Percentiles rank a stretch among this genome's conserved stretches.
Conservation (phyloP, 2,797 vertebrate genomes). For the Simalia tracyae region DNA sequence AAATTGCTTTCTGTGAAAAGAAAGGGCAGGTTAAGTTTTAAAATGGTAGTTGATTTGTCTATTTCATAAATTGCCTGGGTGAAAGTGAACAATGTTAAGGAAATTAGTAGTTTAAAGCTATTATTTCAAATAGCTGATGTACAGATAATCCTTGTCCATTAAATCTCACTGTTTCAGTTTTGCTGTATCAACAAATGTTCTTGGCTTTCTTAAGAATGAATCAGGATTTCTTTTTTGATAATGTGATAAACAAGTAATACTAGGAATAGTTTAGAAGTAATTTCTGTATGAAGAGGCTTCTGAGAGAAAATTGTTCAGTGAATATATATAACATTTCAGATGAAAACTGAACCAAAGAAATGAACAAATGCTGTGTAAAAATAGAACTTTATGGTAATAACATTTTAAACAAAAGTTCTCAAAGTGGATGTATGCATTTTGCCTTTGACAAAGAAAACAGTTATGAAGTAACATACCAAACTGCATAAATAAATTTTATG, state of each 20-base stretch:
- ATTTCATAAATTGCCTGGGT: not conserved
- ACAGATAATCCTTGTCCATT: not conserved
- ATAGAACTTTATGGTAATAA: not conserved
- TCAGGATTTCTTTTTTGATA: not conserved
- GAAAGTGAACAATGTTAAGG: not conserved
- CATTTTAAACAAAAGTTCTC: not conserved
- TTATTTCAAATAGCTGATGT: not conserved
- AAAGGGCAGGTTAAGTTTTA: not conserved
- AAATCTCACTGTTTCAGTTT: not conserved
- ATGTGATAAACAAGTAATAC: not conserved
- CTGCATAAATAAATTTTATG: conserved; percentile 47
- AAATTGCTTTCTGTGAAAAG: not conserved
- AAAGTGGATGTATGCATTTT: not conserved
- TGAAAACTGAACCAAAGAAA: conserved; percentile 8
- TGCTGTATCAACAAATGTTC: not conserved
- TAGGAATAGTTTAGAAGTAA: not conserved
- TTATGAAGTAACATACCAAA: conserved; percentile 42
- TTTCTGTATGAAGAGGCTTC: not conserved
- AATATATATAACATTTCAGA: conserved; percentile 3
- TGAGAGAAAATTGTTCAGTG: not conserved
- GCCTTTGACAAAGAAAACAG: not conserved
- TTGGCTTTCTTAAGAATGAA: not conserved
- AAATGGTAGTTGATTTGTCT: not conserved
- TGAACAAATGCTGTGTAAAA: not conserved
- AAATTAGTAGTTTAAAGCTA: not conserved